These are phyloP conservation scores for Geotrupes spiniger DNA, from an alignment of 2,888 invertebrate species.

Conservation along the genomic window DNA sequence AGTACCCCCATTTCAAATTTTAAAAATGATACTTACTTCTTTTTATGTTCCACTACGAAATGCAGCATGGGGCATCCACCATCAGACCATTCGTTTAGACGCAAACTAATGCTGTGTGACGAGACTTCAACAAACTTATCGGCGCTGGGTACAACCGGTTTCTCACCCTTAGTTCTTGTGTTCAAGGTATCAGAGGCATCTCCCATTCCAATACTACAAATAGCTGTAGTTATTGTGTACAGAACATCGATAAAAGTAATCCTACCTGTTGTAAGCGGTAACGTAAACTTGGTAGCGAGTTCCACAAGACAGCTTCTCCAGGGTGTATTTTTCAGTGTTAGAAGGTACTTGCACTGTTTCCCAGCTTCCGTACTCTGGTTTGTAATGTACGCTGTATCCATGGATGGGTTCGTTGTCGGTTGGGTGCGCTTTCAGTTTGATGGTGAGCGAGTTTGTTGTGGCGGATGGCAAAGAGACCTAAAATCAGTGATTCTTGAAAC, in stretches of 20 bases:
- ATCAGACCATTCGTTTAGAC: slow-evolving; percentile 90
- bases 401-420: slow-evolving; percentile 85
- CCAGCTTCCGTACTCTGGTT: slow-evolving; percentile 94
- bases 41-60: slow-evolving; percentile 92
- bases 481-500: background rate
- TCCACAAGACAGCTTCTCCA: slow-evolving; percentile 88
- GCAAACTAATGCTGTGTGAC: slow-evolving; percentile 88
- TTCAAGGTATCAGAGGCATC: slow-evolving; percentile 86
- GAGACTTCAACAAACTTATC: slow-evolving; percentile 89
- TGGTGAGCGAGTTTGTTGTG: slow-evolving; percentile 71
- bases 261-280: slow-evolving; percentile 81
- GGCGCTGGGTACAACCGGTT: slow-evolving; percentile 89
- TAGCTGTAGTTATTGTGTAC: background rate
- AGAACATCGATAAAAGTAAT: background rate
- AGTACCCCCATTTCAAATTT: no score
- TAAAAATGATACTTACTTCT: slow-evolving; percentile 66
- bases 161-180: slow-evolving; percentile 88
- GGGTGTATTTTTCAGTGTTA: slow-evolving; percentile 76
- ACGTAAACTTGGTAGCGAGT: slow-evolving; percentile 92
- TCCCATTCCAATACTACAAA: slow-evolving; percentile 81
- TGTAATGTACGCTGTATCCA: slow-evolving; percentile 89
- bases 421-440: slow-evolving; percentile 70
- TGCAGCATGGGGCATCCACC: slow-evolving; percentile 95
- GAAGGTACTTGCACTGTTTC: slow-evolving; percentile 73
- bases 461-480: slow-evolving; percentile 72